Base-by-base conservation (phyloP, 30 jellyfish, hydroid and myxozoan species). In the Turritopsis rubra region DNA sequence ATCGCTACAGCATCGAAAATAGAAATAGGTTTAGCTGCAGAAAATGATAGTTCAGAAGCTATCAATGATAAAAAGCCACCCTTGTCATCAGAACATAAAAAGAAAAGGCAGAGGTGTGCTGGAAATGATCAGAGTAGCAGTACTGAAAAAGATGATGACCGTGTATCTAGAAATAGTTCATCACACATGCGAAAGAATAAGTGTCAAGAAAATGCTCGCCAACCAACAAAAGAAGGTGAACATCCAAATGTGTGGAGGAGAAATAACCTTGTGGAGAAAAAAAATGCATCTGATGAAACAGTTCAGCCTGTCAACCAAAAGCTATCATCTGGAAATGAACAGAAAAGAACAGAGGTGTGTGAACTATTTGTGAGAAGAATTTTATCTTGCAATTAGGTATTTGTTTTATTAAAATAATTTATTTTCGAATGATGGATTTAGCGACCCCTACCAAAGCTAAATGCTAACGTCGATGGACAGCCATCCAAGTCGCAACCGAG, bases 1-100 rank as follows among this genome's bases (percentile, higher is more conserved):
- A 84, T 89, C 53, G 97, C 95, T 23, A 90, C 97, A 8, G 95
- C 95, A 28, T 90, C 97, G 18, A 91, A 85, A 13, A 84, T 90
- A 7, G 97, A 90, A 53, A 24, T 90, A 0, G 93, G 79, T 53
- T 73, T 90, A 0, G 73, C 86, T 27, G 87, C 77, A 23, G 95
- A 85, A 9, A 84, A 81, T 16, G 73, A 90, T 72, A 75, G 24
- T 65, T 53, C 66, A 52, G 72, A 74, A 16, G 85, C 25, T 52
- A 77, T 54, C 18, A 81, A 54, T 1, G 82, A 52, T 20, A 65
- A 81, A 72, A 54, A 18, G 21, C 70, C 79, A 21, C n/a, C 26
- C 25, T 28, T 29, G 31, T 24, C 65, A 81, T 22, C 60, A 24
- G 13, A 41, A 75, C 31, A 26, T 22, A 28, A 30, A 66, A 75